Base-by-base conservation (phyloP, 2,113 vertebrate species). In the Salvelinus namaycush region DNA sequence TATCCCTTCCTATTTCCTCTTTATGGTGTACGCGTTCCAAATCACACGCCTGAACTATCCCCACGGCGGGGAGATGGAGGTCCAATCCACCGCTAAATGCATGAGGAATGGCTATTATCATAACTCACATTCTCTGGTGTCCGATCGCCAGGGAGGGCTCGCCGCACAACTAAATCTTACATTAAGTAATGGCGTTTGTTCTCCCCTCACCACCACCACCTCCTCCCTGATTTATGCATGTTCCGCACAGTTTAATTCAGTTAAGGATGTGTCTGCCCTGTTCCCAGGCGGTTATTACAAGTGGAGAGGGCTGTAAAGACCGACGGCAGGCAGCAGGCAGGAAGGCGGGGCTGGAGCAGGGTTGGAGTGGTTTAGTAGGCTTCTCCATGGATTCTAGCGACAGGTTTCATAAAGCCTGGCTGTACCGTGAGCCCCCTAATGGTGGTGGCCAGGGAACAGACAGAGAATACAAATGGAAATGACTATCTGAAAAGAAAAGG, bases 391-490 rank as follows among this genome's bases (percentile, higher is more conserved):
- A 92, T 91, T 85, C 64, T 84, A 75, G 80, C 14, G 75, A 70
- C 69, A 12, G 44, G 24, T 60, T 88, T 79, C 80, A 81, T 83
- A 87, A 79, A 72, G 65, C 31, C 18, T 16, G 51, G 16, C 20
- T 83, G 87, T 91, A 18, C 71, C 82, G 88, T 87, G 51, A 9
- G 1, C 78, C 90, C 91, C 90, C 92, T 91, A 90, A 5, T 62
- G 16, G 59, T 93, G 90, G 91, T 68, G 87, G 93, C 94, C 90
- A 90, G 91, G 92, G 8, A 54, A 59, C 66, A 64, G 6, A 44
- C 31, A 26, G 0, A 11, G 14, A 70, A 92, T 86, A 93, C 87
- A 94, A 93, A 93, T 94, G 94, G 89, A 93, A 94, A 94, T 90
- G 88, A 92, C 93, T 88, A 44, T 44, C 39, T 44, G 39, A 84